Base-by-base conservation (phyloP, 2,113 vertebrate genomes). In the Lota lota region DNA sequence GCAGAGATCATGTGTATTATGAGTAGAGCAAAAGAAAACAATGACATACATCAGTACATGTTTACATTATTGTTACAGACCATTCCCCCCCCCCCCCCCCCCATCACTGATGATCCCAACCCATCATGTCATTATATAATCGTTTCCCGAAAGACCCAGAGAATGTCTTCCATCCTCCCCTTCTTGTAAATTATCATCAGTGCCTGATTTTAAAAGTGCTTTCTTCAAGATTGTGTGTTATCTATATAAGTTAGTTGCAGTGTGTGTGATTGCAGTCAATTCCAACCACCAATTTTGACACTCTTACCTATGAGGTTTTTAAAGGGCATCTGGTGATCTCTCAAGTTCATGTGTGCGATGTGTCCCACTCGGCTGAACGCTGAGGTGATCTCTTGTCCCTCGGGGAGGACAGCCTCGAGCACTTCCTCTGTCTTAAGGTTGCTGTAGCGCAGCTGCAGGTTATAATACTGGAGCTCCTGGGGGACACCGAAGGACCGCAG, bases 301-400 rank as follows among this genome's bases (percentile, higher is more conserved):
- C 18, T 86, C 93, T 85, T 90, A 99, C 97, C 97, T 64, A 99
- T 98, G 83, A 99, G 87, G 66, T 93, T 91, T 80, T 91, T 95
- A 90, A 94, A 98, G 0, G 94, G 84, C 5, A 98, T 93, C 76
- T 98, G 97, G 86, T 99, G 97, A 21, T 97, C 96, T 79, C 97
- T 90, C 72, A 99, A 94, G 64, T 99, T 99, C 86, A 99, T 69
- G 64, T 99, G 97, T 64, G 92, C 95, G 11, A 99, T 98, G 83
- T 99, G 97, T 67, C 97, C 97, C 57, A 99, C 89, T 24, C 97
- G 91, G 87, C 96, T 99, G 80, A 99, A 99, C 0, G 90, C 92
- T 1, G 96, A 95, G 12, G 94, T 94, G 77, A 99, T 95, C 1
- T 97, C 96, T 51, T 96, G 95, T 8, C 94, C 96, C 72, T 90